A percentile compares a stretch with the other conserved stretches of the same genome.
Evolutionary conservation across 1,140 invertebrate species (phyloP).

Genomic region (Argopecten irradians): DNA sequence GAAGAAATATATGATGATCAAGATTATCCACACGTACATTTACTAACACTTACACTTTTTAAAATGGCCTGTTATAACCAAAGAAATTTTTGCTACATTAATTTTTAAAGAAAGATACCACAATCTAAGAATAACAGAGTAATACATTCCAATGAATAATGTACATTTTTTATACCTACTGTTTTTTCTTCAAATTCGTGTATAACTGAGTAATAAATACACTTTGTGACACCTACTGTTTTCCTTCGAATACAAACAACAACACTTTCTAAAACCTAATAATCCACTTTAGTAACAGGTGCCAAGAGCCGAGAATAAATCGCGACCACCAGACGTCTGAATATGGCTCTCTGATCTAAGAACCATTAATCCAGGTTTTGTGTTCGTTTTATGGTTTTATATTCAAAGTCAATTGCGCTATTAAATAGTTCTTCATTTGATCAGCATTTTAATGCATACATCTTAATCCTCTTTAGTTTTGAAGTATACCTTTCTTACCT

Average conservation of each 20-base stretch:
- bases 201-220: too few relatives aligned
- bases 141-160: too few relatives aligned
- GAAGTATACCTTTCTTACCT: not conserved
- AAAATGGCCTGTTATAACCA: too few relatives aligned
- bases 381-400: not conserved
- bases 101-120: too few relatives aligned
- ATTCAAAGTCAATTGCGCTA: not conserved
- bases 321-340: not conserved
- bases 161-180: too few relatives aligned
- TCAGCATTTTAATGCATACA: not conserved
- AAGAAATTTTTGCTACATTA: too few relatives aligned
- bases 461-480: not conserved
- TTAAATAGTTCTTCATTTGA: not conserved
- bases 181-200: too few relatives aligned
- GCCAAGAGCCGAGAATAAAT: not conserved
- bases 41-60: too few relatives aligned
- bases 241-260: not conserved
- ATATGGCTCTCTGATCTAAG: not conserved
- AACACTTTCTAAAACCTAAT: not conserved
- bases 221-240: not conserved
- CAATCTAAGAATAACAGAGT: too few relatives aligned
- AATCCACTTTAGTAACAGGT: not conserved
- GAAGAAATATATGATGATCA: too few relatives aligned
- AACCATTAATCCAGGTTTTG: conserved; percentile 1
- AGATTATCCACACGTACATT: too few relatives aligned